Evolutionary conservation across 2,113 vertebrate species (phyloP).

Genomic region (Rattus norvegicus): DNA sequence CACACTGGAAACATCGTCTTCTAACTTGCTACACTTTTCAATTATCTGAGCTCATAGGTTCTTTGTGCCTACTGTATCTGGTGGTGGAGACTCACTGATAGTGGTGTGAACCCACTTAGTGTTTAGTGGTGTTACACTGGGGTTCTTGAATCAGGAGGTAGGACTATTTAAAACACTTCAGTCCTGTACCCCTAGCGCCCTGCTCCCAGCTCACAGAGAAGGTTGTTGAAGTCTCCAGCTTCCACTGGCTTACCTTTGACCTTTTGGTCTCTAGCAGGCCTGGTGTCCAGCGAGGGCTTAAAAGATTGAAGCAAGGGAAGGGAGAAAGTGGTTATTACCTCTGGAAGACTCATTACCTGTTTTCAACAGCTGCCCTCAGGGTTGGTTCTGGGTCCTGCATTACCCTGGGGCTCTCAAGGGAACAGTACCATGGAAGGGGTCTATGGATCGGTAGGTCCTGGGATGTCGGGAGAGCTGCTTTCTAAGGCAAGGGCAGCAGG

Average conservation of each 20-base stretch:
- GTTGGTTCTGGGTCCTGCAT: neutral
- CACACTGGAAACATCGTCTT: neutral
- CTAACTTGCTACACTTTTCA: neutral
- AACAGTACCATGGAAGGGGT: neutral
- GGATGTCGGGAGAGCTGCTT: neutral
- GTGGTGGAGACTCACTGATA: neutral
- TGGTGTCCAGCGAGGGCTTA: neutral
- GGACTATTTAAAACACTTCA: neutral
- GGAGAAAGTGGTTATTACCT: neutral
- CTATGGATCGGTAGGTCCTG: neutral
- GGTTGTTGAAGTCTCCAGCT: neutral
- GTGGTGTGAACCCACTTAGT: neutral
- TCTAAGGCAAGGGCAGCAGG: neutral
- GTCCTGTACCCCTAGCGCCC: neutral
- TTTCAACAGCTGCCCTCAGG: neutral
- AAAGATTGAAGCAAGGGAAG: neutral
- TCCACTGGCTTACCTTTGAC: neutral
- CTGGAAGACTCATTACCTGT: neutral
- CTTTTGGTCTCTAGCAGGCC: neutral
- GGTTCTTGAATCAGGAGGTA: neutral
- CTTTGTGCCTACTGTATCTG: neutral
- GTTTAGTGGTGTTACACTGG: neutral
- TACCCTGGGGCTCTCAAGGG: neutral
- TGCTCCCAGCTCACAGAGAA: neutral
- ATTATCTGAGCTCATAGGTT: neutral